These are phyloP conservation scores for Chrysodeixis includens DNA, from an alignment of 2,888 invertebrate species.

Conservation along the genomic window DNA sequence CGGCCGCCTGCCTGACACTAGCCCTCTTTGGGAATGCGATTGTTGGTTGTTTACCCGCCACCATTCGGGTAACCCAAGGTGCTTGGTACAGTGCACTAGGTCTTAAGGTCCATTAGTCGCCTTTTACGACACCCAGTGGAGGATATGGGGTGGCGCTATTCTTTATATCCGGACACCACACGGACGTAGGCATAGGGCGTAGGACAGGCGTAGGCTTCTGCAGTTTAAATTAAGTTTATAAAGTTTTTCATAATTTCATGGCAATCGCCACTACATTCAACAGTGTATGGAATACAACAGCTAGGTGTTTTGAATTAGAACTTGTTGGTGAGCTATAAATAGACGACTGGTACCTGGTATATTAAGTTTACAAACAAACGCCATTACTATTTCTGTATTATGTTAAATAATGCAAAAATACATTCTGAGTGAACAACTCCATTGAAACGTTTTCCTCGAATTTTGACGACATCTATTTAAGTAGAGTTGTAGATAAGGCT, in stretches of 20 bases:
- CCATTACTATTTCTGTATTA: not conserved
- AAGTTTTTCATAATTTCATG: not conserved
- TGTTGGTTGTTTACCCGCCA: no score
- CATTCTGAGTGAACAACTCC: not conserved
- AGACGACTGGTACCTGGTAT: not conserved
- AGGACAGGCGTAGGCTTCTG: no score
- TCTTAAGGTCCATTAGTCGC: no score
- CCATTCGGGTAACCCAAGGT: no score
- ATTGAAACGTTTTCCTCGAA: not conserved
- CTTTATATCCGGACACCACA: no score
- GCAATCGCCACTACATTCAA: not conserved
- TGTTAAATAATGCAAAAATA: not conserved
- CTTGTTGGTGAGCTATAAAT: not conserved
- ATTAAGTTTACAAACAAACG: not conserved
- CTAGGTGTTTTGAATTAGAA: conserved; percentile 1
- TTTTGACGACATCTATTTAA: not conserved
- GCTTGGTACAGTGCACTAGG: no score
- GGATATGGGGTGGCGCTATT: no score
- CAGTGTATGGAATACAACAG: not conserved
- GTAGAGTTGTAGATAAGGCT: not conserved
- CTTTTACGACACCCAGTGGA: no score
- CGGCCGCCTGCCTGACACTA: no score
- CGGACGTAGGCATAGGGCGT: no score
- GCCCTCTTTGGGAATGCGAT: no score
- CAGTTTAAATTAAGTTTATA: not conserved